These are phyloP conservation scores for Celastrina argiolus DNA, from an alignment of 2,888 invertebrate species.

Conservation along the genomic window DNA sequence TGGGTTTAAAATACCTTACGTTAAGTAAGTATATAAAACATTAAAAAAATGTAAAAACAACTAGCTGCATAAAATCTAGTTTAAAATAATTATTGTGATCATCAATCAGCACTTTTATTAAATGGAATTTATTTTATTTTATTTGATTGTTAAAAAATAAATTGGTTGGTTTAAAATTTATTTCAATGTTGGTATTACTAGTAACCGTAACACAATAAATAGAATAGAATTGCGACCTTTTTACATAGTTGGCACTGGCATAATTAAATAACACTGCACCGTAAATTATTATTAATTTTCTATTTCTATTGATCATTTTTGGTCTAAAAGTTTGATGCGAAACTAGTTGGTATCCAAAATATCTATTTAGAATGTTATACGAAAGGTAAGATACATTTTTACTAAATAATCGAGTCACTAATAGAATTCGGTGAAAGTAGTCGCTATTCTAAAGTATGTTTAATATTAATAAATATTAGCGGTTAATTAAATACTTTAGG, in stretches of 20 bases:
- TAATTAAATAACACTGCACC: background rate
- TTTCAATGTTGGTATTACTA: background rate
- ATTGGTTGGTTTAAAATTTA: background rate
- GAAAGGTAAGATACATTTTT: no score
- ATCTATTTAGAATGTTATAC: background rate
- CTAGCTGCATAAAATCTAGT: no score
- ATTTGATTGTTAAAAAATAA: no score
- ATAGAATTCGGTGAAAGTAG: constrained; percentile 21
- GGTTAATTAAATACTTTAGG: constrained; percentile 26
- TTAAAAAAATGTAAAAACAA: no score
- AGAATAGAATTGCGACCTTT: constrained; percentile 10
- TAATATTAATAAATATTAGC: constrained; percentile 46
- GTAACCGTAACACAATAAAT: background rate
- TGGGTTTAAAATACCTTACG: background rate
- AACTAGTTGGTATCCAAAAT: background rate
- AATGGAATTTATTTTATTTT: no score
- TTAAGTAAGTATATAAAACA: no score
- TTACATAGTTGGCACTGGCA: background rate
- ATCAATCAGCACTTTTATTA: no score
- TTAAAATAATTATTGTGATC: no score
- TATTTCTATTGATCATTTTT: background rate
- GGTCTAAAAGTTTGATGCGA: background rate
- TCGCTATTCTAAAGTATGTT: constrained; percentile 40
- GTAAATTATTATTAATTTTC: background rate
- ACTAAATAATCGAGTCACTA: background rate